Conservation (phyloP, 2,797 vertebrate genomes). For the Gorsachius magnificus region DNA sequence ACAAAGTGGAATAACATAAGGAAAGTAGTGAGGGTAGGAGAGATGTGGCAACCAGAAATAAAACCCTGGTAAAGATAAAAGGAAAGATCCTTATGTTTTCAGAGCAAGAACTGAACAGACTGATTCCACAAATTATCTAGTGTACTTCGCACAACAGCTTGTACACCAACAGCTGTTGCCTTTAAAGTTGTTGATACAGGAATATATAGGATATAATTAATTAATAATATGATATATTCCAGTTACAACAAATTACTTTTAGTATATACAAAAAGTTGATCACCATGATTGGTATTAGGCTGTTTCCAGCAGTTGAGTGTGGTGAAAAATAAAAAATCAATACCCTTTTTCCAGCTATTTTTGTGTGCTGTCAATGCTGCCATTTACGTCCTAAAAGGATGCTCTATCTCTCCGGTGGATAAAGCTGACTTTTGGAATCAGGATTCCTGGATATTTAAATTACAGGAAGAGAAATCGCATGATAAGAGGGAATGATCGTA, state of each 20-base stretch:
- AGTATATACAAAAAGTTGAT: not conserved
- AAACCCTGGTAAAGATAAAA: not conserved
- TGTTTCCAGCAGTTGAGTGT: not conserved
- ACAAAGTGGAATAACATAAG: not conserved
- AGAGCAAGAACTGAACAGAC: not conserved
- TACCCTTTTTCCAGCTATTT: not conserved
- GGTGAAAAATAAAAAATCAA: not conserved
- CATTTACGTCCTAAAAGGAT: not conserved
- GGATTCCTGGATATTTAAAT: slow-evolving; percentile 13
- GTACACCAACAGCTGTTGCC: not conserved
- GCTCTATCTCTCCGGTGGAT: not conserved
- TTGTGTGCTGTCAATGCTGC: not conserved
- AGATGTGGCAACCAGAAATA: not conserved
- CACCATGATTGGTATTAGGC: not conserved
- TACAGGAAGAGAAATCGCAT: not conserved
- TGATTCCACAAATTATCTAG: not conserved
- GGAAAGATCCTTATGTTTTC: not conserved
- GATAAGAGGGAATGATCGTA: not conserved
- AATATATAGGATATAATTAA: not conserved
- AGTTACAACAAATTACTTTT: not conserved
- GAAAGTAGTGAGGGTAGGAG: not conserved
- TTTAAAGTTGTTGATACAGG: not conserved
- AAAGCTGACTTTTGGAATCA: slow-evolving; percentile 1
- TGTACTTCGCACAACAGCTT: not conserved
- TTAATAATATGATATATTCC: not conserved